A percentile compares a stretch with the other conserved stretches of the same genome.
Evolutionary conservation across 2,888 invertebrate species (phyloP).

Genomic region (Copidosoma aretas): DNA sequence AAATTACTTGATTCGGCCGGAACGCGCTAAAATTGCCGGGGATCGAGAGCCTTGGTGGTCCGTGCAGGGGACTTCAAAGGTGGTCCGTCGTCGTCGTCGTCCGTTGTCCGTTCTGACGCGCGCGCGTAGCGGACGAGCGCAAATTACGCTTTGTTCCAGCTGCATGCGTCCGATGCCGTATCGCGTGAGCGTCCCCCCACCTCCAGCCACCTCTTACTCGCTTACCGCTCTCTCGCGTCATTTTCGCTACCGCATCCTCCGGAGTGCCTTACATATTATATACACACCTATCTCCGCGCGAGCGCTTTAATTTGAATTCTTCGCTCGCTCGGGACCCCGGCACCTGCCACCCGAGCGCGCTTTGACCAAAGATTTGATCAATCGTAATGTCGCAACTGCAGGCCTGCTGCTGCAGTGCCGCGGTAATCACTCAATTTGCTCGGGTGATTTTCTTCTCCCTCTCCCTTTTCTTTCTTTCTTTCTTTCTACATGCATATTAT

Average conservation of each 20-base stretch:
- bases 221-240: neutral
- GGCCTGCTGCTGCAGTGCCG: too few relatives aligned
- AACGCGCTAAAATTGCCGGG: constrained; percentile 27
- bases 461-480: too few relatives aligned
- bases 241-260: constrained; percentile 25
- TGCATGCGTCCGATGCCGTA: neutral
- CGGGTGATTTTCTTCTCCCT: too few relatives aligned
- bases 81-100: constrained; percentile 47
- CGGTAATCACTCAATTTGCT: too few relatives aligned
- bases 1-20: constrained; percentile 51
- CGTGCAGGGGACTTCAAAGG: constrained; percentile 42
- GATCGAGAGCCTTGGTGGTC: constrained; percentile 16
- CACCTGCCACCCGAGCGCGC: constrained; percentile 9
- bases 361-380: neutral
- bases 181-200: neutral
- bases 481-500: too few relatives aligned
- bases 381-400: too few relatives aligned
- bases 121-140: constrained; percentile 48
- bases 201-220: neutral
- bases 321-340: neutral
- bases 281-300: neutral
- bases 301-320: constrained; percentile 24
- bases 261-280: too few relatives aligned
- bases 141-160: constrained; percentile 47
- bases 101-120: too few relatives aligned